Conservation (phyloP, 2,888 invertebrate genomes). For the Pristionchus maxplancki region DNA sequence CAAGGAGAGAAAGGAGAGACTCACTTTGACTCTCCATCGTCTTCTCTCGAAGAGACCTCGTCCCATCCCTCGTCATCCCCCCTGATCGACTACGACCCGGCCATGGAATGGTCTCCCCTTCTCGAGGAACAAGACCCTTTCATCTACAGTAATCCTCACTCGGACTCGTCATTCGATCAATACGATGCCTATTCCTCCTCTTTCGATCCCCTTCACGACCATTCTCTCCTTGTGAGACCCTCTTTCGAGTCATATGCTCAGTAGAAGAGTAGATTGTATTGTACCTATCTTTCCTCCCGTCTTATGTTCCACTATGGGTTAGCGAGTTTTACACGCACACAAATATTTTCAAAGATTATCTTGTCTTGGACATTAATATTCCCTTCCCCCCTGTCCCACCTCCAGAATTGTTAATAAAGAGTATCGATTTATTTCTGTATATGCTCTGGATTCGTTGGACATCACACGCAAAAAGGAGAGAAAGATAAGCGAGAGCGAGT, state of each 20-base stretch:
- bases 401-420: slow-evolving; percentile 45
- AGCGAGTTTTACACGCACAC: slow-evolving; percentile 43
- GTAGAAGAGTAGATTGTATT: slow-evolving; percentile 38
- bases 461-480: slow-evolving; percentile 46
- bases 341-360: slow-evolving; percentile 25
- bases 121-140: background rate
- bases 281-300: slow-evolving; percentile 38
- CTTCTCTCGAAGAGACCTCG: background rate
- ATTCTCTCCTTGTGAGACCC: slow-evolving; percentile 38
- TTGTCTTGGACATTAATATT: slow-evolving; percentile 22
- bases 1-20: background rate
- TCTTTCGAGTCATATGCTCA: slow-evolving; percentile 13
- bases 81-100: slow-evolving; percentile 28
- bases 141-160: slow-evolving; percentile 21
- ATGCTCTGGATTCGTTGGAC: slow-evolving; percentile 18
- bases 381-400: background rate
- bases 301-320: slow-evolving; percentile 47
- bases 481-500: slow-evolving; percentile 22
- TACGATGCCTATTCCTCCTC: background rate
- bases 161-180: slow-evolving; percentile 40
- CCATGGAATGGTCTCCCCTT: slow-evolving; percentile 11
- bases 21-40: background rate
- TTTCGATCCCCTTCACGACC: slow-evolving; percentile 33
- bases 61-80: slow-evolving; percentile 42
- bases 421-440: slow-evolving; percentile 36